Evolutionary conservation across 1,140 invertebrate genomes (phyloP), one percentile per base, ranked within the genome.

Genomic region (Brachionus manjavacas): DNA sequence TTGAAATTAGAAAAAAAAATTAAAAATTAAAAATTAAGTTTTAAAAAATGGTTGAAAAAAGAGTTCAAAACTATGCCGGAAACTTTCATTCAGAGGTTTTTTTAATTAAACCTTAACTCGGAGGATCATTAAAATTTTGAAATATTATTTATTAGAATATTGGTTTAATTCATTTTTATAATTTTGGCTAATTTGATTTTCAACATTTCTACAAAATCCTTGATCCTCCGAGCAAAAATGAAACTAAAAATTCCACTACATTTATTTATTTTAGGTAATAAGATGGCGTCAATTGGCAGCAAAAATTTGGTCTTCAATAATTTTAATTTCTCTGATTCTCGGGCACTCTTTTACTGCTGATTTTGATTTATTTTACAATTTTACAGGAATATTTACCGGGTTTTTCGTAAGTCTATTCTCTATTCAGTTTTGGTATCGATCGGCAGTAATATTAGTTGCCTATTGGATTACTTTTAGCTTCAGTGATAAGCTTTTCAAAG

Each of bases 231-330:
- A 35, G 31, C 31, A 35, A 6, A 12, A 4, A 49, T 23, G 20
- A 43, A 9, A 9, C 11, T n/a, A 35, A 72, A 14, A 72, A 14
- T 72, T 43, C 9, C 23, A 9, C 11, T 20, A 43, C 8, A 28
- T 74, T 20, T n/a, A 12, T 46, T 16, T 74, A 20, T 43, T 9
- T 46, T 11, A 76, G 72, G 72, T 76, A 8, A 76, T 76, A 25
- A 76, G 46, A 49, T 76, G 72, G 72, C 46, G 72, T 23, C 72
- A 76, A 76, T 9, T 49, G 11, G 72, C 72, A 20, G 16, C 72
- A 49, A 76, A 49, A 28, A 76, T 76, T 9, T 76, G 72, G 72
- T 76, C 72, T 6, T 46, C 46, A 12, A 23, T 76, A 0, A 49
- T 46, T 14, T 52, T 76, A 9, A 25, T 76, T 14, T 49, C 25